Conservation (phyloP, 1,140 invertebrate species). For the Leucophenga varia region DNA sequence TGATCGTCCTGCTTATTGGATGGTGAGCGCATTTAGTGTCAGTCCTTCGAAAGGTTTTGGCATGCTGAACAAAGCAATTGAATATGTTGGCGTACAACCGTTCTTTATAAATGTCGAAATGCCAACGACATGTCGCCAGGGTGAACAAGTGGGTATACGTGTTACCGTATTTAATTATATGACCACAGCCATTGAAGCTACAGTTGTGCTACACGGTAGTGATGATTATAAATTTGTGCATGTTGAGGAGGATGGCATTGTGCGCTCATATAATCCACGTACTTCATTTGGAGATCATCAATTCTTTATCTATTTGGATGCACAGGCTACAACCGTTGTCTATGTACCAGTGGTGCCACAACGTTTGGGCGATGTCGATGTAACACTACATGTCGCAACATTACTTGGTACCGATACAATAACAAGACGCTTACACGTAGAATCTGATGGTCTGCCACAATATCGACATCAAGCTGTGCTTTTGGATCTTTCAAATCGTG, state of each 20-base stretch:
- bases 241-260: constrained; percentile 87
- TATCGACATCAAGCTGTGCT: constrained; percentile 88
- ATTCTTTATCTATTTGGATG: constrained; percentile 85
- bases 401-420: constrained; percentile 80
- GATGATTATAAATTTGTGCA: constrained; percentile 91
- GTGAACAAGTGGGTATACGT: constrained; percentile 91
- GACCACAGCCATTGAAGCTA: constrained; percentile 77
- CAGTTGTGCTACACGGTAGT: constrained; percentile 83
- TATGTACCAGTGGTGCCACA: constrained; percentile 89
- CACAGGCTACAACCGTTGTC: constrained; percentile 77
- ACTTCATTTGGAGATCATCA: constrained; percentile 91
- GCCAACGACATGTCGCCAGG: constrained; percentile 77
- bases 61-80: constrained; percentile 75
- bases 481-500: constrained; percentile 87
- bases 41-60: constrained; percentile 84
- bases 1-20: constrained; percentile 82
- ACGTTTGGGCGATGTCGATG: constrained; percentile 74
- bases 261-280: constrained; percentile 79
- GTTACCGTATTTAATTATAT: constrained; percentile 95
- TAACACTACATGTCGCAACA: constrained; percentile 81
- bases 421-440: constrained; percentile 72
- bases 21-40: constrained; percentile 88
- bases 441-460: constrained; percentile 91
- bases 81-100: constrained; percentile 81
- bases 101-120: constrained; percentile 97